Conservation (phyloP, 2,888 invertebrate species). For the Euplexia lucipara region DNA sequence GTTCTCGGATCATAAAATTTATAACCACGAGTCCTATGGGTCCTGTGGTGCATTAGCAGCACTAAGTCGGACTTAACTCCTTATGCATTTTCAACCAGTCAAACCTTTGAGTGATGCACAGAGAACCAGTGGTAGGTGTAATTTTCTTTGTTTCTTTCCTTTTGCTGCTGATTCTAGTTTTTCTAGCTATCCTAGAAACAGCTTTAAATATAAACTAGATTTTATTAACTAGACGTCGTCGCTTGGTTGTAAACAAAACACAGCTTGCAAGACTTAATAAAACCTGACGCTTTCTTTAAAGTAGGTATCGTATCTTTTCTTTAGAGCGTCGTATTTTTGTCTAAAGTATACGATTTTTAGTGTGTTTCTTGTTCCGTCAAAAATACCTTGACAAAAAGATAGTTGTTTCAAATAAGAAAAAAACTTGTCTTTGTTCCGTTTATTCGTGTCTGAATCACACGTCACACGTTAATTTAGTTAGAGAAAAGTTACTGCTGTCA, state of each 20-base stretch:
- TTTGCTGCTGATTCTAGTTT: slow-evolving; percentile 18
- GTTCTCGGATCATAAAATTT: too few species aligned
- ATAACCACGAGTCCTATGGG: too few species aligned
- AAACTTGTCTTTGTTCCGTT: background rate
- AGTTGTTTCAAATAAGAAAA: background rate
- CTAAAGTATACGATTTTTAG: background rate
- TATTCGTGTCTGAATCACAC: background rate
- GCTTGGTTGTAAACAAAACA: slow-evolving; percentile 17
- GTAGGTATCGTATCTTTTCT: slow-evolving; percentile 29
- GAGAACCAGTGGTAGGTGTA: too few species aligned
- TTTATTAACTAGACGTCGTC: slow-evolving; percentile 11
- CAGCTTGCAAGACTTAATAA: slow-evolving; percentile 43
- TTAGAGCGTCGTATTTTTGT: slow-evolving; percentile 6
- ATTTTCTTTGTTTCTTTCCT: too few species aligned
- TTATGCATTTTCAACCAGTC: too few species aligned
- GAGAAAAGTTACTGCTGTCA: background rate
- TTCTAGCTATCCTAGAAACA: slow-evolving; percentile 5
- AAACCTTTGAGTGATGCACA: too few species aligned
- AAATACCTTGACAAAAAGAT: slow-evolving; percentile 2
- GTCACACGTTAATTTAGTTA: background rate
- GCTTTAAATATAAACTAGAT: slow-evolving; percentile 16
- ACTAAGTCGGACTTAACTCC: too few species aligned
- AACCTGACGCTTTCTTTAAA: slow-evolving; percentile 40
- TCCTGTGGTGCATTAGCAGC: too few species aligned
- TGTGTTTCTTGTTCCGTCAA: slow-evolving; percentile 13